Percentiles rank a stretch among this genome's conserved stretches.
Evolutionary conservation across 2,113 vertebrate species (phyloP).

Genomic region (Phylloscopus trochilus): DNA sequence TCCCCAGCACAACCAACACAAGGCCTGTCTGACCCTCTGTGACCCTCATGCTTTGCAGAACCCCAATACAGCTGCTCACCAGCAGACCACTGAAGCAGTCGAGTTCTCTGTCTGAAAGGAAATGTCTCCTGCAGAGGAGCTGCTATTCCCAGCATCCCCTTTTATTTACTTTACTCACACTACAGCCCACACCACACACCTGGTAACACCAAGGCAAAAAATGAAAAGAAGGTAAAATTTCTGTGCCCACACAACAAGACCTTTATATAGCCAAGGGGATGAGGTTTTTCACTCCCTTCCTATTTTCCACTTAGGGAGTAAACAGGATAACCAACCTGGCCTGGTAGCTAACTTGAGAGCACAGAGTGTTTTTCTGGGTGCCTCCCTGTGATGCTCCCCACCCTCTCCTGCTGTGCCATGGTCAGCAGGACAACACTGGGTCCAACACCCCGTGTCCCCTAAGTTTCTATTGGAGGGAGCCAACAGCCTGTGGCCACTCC

Average conservation of each 20-base stretch:
- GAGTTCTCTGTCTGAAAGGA: background rate
- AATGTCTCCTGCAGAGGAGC: background rate
- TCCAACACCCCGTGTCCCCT: rapidly evolving
- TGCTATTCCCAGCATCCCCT: background rate
- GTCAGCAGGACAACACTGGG: rapidly evolving
- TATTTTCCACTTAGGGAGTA: slow-evolving; percentile 27
- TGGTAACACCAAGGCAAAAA: background rate
- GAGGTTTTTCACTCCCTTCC: slow-evolving; percentile 24
- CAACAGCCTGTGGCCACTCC: background rate
- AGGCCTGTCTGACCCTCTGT: background rate
- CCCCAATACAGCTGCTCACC: rapidly evolving
- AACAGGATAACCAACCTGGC: slow-evolving; percentile 61
- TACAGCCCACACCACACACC: background rate
- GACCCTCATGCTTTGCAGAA: background rate
- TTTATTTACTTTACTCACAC: background rate
- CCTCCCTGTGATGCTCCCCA: rapidly evolving
- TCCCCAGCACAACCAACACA: background rate
- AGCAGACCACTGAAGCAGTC: rapidly evolving
- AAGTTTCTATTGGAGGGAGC: background rate
- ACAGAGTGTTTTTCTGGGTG: background rate
- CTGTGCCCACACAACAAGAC: background rate
- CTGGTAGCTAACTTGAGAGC: slow-evolving; percentile 19
- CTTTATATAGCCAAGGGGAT: background rate
- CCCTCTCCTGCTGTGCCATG: background rate
- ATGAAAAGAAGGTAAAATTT: background rate